Base-by-base conservation (phyloP, 1,140 invertebrate species). In the Sitophilus oryzae region DNA sequence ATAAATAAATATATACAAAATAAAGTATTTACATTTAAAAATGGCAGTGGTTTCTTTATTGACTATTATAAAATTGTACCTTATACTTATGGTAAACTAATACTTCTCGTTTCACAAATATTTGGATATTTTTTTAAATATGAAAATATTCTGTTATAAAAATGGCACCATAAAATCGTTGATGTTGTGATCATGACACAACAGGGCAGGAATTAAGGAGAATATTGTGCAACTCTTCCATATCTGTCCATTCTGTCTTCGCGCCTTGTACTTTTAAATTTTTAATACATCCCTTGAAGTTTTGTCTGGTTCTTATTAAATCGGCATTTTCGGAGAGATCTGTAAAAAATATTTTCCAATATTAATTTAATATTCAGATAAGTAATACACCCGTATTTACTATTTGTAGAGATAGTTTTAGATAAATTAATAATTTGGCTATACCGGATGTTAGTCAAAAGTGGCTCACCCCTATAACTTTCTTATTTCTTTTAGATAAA, bases 281-380 rank as follows among this genome's bases (percentile, higher is more conserved):
- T 36, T 87, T 77, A 63, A 96, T 88, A 76, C 93, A 96, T 6
- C 93, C 93, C 67, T 88, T 89, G 73, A 96, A 95, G 66, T 91
- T 90, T 58, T 90, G 88, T 61, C 77, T 78, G 36, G 74, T 81
- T 65, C 78, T 76, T 44, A 83, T 71, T 19, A 81, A 89, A 60
- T 79, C 83, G n/a, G n/a, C n/a, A n/a, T n/a, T n/a, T n/a, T n/a
- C n/a, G n/a, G n/a, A n/a, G n/a, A n/a, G n/a, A n/a, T n/a, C n/a
- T n/a, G n/a, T n/a, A n/a, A n/a, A n/a, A n/a, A 50, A 23, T 5
- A 49, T 10, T 0, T 1, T 60, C 51, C 47, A 67, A 52, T 37
- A 36, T 19, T 49, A 37, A 21, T 46, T 46, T 9, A 52, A 16
- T 20, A 58, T 30, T 10, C n/a, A 2, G 11, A 41, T 14, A 14